Conservation (phyloP, 92 coral and sea anemone species). For the Chrysogorgia sp. region DNA sequence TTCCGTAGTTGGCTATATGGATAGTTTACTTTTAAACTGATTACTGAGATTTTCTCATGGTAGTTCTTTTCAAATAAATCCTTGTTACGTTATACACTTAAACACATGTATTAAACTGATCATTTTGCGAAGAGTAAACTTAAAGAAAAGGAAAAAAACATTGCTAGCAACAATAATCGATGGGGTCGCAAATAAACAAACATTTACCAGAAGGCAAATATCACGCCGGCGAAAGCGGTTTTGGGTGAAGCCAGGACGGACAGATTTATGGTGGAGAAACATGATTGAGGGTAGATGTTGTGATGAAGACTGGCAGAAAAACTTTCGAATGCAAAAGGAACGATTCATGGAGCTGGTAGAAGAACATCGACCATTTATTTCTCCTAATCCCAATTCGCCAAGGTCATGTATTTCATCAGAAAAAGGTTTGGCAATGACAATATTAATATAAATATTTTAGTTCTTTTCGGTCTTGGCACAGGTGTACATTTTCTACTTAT, state of each 20-base stretch:
- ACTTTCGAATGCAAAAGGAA: slow-evolving; percentile 32
- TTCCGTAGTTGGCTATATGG: too few species aligned
- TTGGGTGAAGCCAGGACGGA: slow-evolving; percentile 47
- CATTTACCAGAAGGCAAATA: slow-evolving; percentile 1
- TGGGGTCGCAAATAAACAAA: background rate
- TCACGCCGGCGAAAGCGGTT: slow-evolving; percentile 18
- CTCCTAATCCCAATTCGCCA: slow-evolving; percentile 37
- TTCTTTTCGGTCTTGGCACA: background rate
- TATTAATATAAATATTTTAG: background rate
- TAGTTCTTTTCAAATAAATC: too few species aligned
- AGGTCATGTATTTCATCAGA: slow-evolving; percentile 50
- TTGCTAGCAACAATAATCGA: background rate
- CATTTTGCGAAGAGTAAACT: slow-evolving; percentile 10
- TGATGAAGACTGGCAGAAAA: slow-evolving; percentile 47
- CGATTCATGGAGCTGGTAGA: slow-evolving; percentile 43
- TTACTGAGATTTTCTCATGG: too few species aligned
- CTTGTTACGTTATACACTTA: slow-evolving; percentile 19
- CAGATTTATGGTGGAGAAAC: slow-evolving; percentile 51
- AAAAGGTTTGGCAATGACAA: slow-evolving; percentile 19
- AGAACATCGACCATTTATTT: slow-evolving; percentile 51
- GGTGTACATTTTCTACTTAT: background rate
- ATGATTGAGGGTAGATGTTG: slow-evolving; percentile 36
- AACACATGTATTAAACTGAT: slow-evolving; percentile 9
- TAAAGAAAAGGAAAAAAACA: background rate
- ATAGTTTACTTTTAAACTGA: too few species aligned